Percentiles rank a stretch among this genome's conserved stretches.
phyloP scores from a whole-genome alignment of 2,113 vertebrate species.

The Campylomormyrus tamandua region DNA sequence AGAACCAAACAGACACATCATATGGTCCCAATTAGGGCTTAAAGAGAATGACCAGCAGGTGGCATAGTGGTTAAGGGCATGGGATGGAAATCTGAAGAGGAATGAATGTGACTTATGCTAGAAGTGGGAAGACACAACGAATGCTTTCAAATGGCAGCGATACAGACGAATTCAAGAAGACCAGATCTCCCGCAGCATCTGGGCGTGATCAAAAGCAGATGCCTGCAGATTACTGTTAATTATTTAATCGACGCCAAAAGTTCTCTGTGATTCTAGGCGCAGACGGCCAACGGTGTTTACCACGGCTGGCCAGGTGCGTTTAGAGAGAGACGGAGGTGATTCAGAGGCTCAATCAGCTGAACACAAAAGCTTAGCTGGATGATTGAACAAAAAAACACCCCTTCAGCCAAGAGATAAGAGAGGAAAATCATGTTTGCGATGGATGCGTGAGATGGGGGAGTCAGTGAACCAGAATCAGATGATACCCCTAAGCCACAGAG shows the following conservation, averaged over 20 bases:
- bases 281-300: background rate
- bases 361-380: conserved; percentile 1
- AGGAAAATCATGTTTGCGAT: background rate
- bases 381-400: background rate
- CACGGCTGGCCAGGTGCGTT: background rate
- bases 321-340: background rate
- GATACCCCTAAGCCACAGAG: background rate
- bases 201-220: background rate
- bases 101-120: background rate
- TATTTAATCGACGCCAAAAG: background rate
- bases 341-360: background rate
- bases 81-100: background rate
- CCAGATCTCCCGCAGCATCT: background rate
- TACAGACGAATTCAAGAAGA: background rate
- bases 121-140: background rate
- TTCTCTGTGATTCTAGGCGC: background rate
- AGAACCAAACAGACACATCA: background rate
- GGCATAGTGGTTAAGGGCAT: background rate
- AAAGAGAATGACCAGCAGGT: background rate
- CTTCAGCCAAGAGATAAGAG: background rate
- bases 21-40: background rate
- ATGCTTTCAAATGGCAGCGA: background rate
- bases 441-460: background rate
- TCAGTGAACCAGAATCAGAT: background rate
- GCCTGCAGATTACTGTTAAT: background rate